These are phyloP conservation scores for Pachliopta kotzebuea DNA, from an alignment of 2,888 invertebrate species.

Conservation along the genomic window DNA sequence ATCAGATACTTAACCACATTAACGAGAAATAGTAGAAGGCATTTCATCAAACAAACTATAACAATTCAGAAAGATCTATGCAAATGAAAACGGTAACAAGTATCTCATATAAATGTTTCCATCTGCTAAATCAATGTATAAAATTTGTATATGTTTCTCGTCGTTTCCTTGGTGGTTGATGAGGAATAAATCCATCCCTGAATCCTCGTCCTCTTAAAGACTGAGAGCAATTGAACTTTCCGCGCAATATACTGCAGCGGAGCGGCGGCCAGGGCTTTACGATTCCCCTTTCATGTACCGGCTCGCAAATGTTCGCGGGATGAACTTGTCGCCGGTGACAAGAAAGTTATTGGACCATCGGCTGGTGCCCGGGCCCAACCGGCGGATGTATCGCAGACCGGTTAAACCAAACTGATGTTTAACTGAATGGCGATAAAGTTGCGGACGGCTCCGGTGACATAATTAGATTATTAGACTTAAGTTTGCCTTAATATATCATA, in stretches of 20 bases:
- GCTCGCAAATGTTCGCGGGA: not conserved
- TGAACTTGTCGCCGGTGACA: conserved; percentile 5
- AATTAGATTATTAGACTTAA: not conserved
- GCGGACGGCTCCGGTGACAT: no score
- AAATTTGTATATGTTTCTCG: no score
- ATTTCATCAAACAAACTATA: no score
- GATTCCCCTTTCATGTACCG: conserved; percentile 6
- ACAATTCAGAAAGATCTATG: no score
- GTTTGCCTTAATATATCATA: not conserved
- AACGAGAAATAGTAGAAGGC: no score
- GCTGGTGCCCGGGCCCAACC: not conserved
- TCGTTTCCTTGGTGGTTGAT: no score
- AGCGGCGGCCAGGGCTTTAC: conserved; percentile 7
- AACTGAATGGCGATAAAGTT: not conserved
- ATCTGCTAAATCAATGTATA: no score
- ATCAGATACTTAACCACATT: no score
- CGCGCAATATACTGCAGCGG: not conserved
- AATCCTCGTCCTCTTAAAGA: not conserved
- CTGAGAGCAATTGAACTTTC: conserved; percentile 2
- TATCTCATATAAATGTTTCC: no score
- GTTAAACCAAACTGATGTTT: not conserved
- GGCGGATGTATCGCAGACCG: not conserved
- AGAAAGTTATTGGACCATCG: conserved; percentile 6
- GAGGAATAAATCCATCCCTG: conserved; percentile 4
- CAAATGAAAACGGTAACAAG: no score